These are phyloP conservation scores for Tubiluchus corallicola DNA, from an alignment of 2,888 invertebrate species.

Conservation along the genomic window DNA sequence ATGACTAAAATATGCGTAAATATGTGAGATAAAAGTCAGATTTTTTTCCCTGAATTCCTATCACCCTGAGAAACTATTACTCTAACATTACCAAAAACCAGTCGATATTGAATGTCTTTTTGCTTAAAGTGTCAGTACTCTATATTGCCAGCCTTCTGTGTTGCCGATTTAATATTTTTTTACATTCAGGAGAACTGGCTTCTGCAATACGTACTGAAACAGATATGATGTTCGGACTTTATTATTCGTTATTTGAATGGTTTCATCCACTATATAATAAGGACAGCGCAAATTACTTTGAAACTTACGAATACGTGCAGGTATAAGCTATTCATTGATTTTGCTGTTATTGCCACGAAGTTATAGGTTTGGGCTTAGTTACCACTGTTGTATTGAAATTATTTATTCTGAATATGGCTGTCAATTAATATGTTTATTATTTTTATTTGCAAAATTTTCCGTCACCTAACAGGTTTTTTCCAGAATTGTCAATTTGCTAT, in stretches of 20 bases:
- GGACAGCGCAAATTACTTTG: conserved; percentile 36
- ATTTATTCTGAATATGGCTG: too few relatives aligned
- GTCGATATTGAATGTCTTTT: too few relatives aligned
- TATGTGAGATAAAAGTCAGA: too few relatives aligned
- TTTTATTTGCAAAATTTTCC: too few relatives aligned
- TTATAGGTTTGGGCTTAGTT: too few relatives aligned
- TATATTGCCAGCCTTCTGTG: neutral
- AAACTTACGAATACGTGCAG: conserved; percentile 43
- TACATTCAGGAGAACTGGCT: conserved; percentile 41
- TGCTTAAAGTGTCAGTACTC: conserved; percentile 4
- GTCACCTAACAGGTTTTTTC: too few relatives aligned
- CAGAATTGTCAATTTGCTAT: too few relatives aligned
- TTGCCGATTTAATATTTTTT: conserved; percentile 5
- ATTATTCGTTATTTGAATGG: conserved; percentile 32
- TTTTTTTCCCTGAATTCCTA: neutral
- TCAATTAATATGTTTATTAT: too few relatives aligned
- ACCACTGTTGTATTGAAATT: too few relatives aligned
- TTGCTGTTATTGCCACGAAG: neutral
- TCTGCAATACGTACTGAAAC: conserved; percentile 42
- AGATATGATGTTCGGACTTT: conserved; percentile 36
- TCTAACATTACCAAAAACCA: neutral
- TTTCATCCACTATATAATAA: conserved; percentile 29
- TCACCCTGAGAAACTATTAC: neutral
- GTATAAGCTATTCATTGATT: conserved; percentile 30
- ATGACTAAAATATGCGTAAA: too few relatives aligned